Evolutionary conservation across 2,797 vertebrate species (phyloP), one percentile per base, ranked within the genome.

Genomic region (Tauraco hartlaubi): DNA sequence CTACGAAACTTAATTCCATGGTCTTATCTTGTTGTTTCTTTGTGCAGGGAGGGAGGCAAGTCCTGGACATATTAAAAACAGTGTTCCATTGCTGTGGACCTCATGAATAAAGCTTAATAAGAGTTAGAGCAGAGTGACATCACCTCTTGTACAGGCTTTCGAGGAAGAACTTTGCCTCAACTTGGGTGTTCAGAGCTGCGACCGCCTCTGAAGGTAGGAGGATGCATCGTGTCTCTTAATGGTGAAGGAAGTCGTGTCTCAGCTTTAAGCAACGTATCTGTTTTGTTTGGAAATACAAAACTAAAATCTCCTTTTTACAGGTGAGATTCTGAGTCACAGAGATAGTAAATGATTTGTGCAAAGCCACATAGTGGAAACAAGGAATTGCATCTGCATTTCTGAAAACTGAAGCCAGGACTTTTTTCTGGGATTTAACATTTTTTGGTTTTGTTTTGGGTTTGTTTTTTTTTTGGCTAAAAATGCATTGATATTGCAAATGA

Each of bases 91-190:
- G 3, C 15, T 72, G 11, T 68, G 55, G 5, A 33, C 39, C 16
- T 11, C 4, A 4, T 11, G 33, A 82, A 69, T 63, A 73, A 82
- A 87, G 52, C 15, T 67, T 51, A 39, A 3, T 35, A 31, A 35
- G 62, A 68, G 5, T 51, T 82, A 49, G 35, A 90, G 28, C 48
- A 62, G 18, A 49, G 9, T 2, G 43, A 68, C 20, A 5, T 54
- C 33, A 44, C 23, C 23, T 55, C 51, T 72, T 4, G 1, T 19
- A 8, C 2, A 80, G 59, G 28, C 6, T 91, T 69, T 69, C 5
- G 3, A 59, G 39, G 41, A 74, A 73, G 33, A 87, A 23, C 16
- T 73, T 82, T 2, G 2, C 23, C 33, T 58, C 0, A 0, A 1
- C 21, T 39, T 69, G 9, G 7, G 10, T 41, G 26, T 62, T 63